Conservation (phyloP, 64 coral and sea anemone species). For the Acropora tenuis region DNA sequence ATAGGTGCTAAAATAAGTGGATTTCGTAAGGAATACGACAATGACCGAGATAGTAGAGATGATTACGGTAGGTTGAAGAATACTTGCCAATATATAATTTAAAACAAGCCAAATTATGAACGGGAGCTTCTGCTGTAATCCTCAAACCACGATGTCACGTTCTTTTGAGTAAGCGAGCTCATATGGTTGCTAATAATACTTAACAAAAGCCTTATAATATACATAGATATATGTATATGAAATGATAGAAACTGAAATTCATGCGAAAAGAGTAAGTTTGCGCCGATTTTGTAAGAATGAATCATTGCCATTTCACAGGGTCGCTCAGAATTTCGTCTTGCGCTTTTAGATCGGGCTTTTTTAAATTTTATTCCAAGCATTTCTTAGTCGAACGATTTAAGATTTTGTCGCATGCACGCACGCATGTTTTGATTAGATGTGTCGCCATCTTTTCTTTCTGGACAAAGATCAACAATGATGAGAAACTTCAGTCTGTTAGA, state of each 20-base stretch:
- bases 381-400: too few relatives aligned
- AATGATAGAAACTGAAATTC: not conserved
- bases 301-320: too few relatives aligned
- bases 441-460: not conserved
- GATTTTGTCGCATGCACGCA: too few relatives aligned
- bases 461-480: not conserved
- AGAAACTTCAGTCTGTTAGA: not conserved
- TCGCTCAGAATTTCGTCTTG: too few relatives aligned
- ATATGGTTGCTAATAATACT: too few relatives aligned
- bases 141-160: too few relatives aligned
- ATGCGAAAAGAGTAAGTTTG: not conserved
- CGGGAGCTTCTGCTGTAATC: too few relatives aligned
- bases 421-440: not conserved
- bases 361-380: too few relatives aligned
- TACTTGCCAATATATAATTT: not conserved
- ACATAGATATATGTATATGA: not conserved
- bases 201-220: not conserved
- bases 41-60: constrained; percentile 48
- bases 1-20: constrained; percentile 76
- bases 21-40: constrained; percentile 60
- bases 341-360: too few relatives aligned
- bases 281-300: not conserved
- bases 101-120: too few relatives aligned
- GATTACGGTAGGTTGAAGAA: constrained; percentile 4
- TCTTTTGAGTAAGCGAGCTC: too few relatives aligned